phyloP scores from a whole-genome alignment of 2,797 vertebrate genomes.

The Cephalopachus bancanus region DNA sequence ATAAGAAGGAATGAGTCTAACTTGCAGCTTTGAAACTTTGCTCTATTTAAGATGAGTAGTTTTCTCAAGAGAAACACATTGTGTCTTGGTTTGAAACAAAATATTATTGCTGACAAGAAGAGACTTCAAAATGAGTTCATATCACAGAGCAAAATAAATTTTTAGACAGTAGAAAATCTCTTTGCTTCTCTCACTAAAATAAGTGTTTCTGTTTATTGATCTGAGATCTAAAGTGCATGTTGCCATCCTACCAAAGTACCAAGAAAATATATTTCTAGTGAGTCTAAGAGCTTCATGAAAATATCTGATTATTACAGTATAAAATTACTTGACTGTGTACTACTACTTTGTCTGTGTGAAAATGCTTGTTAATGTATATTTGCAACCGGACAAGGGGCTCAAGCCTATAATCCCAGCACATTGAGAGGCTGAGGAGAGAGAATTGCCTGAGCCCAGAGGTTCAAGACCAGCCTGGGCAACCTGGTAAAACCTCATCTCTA shows the following conservation, averaged over 20 bases:
- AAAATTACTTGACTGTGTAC: not conserved
- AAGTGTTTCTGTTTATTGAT: conserved; percentile 63
- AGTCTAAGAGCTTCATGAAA: conserved; percentile 38
- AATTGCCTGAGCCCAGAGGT: no score
- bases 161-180: conserved; percentile 62
- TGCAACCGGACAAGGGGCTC: no score
- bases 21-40: conserved; percentile 52
- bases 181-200: conserved; percentile 49
- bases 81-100: conserved; percentile 53
- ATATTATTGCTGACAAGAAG: conserved; percentile 66
- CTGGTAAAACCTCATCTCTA: no score
- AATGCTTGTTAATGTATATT: not conserved
- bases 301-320: not conserved
- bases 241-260: conserved; percentile 32
- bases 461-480: no score
- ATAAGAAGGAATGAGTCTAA: conserved; percentile 18
- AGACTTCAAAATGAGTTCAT: conserved; percentile 60
- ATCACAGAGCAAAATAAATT: conserved; percentile 69
- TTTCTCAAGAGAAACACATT: conserved; percentile 55
- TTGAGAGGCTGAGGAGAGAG: no score
- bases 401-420: no score
- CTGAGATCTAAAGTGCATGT: conserved; percentile 54
- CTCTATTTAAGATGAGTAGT: conserved; percentile 55
- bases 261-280: conserved; percentile 50
- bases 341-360: not conserved